A percentile compares a stretch with the other conserved stretches of the same genome.
Conservation (phyloP, 2,888 invertebrate species). For the Chrysina gloriosa region DNA sequence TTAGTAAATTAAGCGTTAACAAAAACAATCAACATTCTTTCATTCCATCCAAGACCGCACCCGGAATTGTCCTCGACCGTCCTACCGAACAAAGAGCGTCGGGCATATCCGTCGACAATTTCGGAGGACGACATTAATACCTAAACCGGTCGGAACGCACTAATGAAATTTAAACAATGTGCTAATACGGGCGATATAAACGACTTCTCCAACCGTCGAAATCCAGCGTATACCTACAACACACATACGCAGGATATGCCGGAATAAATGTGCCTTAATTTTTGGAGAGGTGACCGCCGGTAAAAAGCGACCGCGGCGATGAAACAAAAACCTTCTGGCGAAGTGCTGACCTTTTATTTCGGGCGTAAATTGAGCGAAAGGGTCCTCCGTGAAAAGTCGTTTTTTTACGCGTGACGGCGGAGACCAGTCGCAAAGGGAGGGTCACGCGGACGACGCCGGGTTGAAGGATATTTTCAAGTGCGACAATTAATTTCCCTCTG, state of each 20-base stretch:
- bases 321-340: constrained; percentile 28
- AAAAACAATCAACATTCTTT: constrained; percentile 29
- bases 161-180: constrained; percentile 39
- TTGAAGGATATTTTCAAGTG: neutral
- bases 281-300: neutral
- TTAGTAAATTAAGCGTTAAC: constrained; percentile 24
- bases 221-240: neutral
- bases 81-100: constrained; percentile 1
- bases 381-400: constrained; percentile 3
- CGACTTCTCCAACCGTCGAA: constrained; percentile 3
- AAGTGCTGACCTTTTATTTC: constrained; percentile 31
- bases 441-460: neutral
- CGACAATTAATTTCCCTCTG: neutral
- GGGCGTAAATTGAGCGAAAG: constrained; percentile 27
- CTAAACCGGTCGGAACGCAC: neutral
- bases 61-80: neutral
- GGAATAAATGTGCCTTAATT: constrained; percentile 9
- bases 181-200: constrained; percentile 31
- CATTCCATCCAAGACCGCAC: neutral
- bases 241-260: neutral
- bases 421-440: neutral
- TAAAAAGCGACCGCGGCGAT: neutral
- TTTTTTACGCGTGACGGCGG: constrained; percentile 1
- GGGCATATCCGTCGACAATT: no score
- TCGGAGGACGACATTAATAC: constrained; percentile 10